Conservation (phyloP, 2,113 vertebrate species). For the Malaclemys terrapin region DNA sequence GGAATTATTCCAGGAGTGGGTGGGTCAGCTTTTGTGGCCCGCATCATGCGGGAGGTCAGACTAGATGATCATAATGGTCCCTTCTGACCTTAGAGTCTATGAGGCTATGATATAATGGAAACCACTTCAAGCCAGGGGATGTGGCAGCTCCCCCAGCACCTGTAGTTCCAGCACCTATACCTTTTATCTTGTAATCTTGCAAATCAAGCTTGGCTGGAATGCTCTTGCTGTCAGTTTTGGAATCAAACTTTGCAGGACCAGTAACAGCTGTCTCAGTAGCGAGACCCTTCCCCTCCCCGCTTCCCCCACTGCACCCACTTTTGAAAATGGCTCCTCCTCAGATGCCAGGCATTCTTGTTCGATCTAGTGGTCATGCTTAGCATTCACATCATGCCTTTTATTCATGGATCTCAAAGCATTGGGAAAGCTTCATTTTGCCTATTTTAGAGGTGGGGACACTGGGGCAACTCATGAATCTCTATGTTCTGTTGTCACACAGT, state of each 20-base stretch:
- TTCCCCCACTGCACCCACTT: too few species aligned
- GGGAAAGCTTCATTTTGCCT: background rate
- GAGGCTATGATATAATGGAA: too few species aligned
- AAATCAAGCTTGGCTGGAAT: constrained; percentile 24
- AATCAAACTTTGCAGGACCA: constrained; percentile 22
- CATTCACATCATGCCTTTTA: constrained; percentile 17
- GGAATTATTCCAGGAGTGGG: too few species aligned
- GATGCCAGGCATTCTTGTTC: background rate
- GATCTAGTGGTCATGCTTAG: constrained; percentile 27
- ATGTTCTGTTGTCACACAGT: background rate
- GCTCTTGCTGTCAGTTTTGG: background rate
- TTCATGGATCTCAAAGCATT: constrained; percentile 14
- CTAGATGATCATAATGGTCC: too few species aligned
- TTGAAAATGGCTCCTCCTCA: background rate
- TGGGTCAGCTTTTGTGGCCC: too few species aligned
- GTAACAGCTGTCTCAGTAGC: background rate
- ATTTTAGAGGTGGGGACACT: constrained; percentile 44
- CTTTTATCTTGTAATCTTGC: background rate
- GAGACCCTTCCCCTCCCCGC: background rate
- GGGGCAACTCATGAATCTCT: background rate
- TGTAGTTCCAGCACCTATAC: too few species aligned
- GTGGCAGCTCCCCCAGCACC: too few species aligned
- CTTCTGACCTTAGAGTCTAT: too few species aligned
- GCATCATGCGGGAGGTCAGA: too few species aligned
- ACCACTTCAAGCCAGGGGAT: too few species aligned